phyloP scores from a whole-genome alignment of 2,888 invertebrate species.

The Pandemis heparana region DNA sequence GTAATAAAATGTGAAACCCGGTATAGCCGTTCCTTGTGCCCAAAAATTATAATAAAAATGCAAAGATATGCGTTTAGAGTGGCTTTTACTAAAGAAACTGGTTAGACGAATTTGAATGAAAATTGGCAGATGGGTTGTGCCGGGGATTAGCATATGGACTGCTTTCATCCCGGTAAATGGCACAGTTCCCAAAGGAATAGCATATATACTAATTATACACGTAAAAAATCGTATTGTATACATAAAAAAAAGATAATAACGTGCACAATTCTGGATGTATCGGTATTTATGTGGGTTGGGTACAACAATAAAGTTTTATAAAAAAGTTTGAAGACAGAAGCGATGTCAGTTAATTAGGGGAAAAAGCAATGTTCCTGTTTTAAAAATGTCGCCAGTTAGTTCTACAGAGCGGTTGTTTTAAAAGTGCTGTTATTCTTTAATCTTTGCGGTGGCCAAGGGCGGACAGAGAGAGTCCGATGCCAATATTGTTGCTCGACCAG shows the following conservation, averaged over 20 bases:
- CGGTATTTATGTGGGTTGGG: background rate
- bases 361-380: background rate
- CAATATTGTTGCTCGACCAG: constrained; percentile 23
- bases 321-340: background rate
- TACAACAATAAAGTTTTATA: background rate
- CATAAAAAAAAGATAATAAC: background rate
- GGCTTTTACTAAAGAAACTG: background rate
- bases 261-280: background rate
- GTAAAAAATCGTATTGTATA: background rate
- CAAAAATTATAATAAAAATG: background rate
- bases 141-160: background rate
- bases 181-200: background rate
- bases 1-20: too few relatives aligned
- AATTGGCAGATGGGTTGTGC: background rate
- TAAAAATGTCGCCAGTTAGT: background rate
- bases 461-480: constrained; percentile 1
- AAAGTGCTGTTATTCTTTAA: constrained; percentile 40
- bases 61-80: background rate
- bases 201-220: background rate
- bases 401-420: constrained; percentile 19
- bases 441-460: constrained; percentile 16
- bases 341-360: background rate
- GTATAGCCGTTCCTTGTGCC: background rate
- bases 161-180: background rate
- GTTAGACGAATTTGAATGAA: background rate